Conservation (phyloP, 2,888 invertebrate genomes). For the Eremobia ochroleuca region DNA sequence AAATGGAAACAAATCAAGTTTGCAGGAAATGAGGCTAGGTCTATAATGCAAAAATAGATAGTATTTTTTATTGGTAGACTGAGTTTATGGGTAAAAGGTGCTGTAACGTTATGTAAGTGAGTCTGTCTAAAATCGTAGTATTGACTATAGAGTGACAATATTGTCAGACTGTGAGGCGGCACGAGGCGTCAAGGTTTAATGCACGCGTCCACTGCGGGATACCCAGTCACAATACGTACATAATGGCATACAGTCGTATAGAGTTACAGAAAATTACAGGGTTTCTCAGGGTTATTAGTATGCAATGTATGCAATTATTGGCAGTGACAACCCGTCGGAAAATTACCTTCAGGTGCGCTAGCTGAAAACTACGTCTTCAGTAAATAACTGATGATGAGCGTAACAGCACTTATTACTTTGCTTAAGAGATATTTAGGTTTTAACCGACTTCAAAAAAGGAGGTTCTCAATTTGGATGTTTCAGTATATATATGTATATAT, state of each 20-base stretch:
- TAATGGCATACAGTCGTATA: slow-evolving; percentile 41
- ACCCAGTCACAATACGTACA: slow-evolving; percentile 41
- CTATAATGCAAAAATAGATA: slow-evolving; percentile 29
- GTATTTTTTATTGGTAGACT: slow-evolving; percentile 34
- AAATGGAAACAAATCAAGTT: slow-evolving; percentile 49
- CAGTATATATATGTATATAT: too few relatives aligned
- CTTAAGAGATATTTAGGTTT: slow-evolving; percentile 1
- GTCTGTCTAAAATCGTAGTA: slow-evolving; percentile 5
- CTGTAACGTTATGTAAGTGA: slow-evolving; percentile 31
- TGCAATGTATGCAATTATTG: slow-evolving; percentile 35
- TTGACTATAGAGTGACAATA: slow-evolving; percentile 19
- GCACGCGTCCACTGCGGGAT: slow-evolving; percentile 36
- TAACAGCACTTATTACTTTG: slow-evolving; percentile 8
- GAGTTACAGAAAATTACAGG: slow-evolving; percentile 51
- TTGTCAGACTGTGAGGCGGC: slow-evolving; percentile 51
- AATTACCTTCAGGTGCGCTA: slow-evolving; percentile 23
- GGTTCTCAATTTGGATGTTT: too few relatives aligned
- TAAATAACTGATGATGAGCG: slow-evolving; percentile 15
- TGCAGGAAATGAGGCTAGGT: slow-evolving; percentile 45
- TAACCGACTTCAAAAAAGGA: too few relatives aligned
- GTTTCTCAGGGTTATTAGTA: slow-evolving; percentile 20
- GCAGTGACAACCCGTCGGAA: slow-evolving; percentile 31
- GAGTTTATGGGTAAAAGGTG: slow-evolving; percentile 23
- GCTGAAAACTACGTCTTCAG: slow-evolving; percentile 18
- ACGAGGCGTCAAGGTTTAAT: slow-evolving; percentile 53